Base-by-base conservation (phyloP, 2,797 vertebrate species). In the Gallinago solitaria region DNA sequence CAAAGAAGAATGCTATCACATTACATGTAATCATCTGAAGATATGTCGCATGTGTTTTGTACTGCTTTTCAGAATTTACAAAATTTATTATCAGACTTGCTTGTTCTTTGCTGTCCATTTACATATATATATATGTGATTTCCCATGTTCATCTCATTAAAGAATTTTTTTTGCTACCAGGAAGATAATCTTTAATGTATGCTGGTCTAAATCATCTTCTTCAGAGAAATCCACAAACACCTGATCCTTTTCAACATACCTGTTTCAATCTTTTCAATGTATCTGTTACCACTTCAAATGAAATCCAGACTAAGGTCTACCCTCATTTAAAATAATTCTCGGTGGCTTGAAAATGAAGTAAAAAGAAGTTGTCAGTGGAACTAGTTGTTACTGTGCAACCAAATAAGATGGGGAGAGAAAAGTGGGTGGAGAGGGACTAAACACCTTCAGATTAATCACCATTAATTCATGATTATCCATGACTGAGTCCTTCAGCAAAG, bases 21-120 rank as follows among this genome's bases (percentile, higher is more conserved):
- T 57, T 43, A 48, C 15, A 67, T 12, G 9, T 16, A 83, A 67
- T 51, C 6, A 89, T 27, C 56, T 74, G 39, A 80, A 87, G 54
- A 80, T 30, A 82, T 0, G 0, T 12, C 65, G 19, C 12, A 73
- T 39, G 16, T 0, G 1, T 25, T 75, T 59, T 20, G 18, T 21
- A 47, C 5, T 1, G 1, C 16, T 84, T 54, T 67, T 56, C 50
- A 76, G 47, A 68, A 73, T 47, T 50, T 24, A 50, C 6, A 75
- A 41, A 21, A 68, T 71, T 45, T 61, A 25, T 32, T 43, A 35
- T 35, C 12, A 56, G 30, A 65, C 15, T 79, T 82, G n/a, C 25
- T 57, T 53, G 35, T 39, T 86, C 60, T 78, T 85, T 7, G 1
- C 54, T 61, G 13, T 45, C 71, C 10, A 4, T 41, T 81, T 54